Evolutionary conservation across 1,140 invertebrate genomes (phyloP).

Genomic region (Drosophila watanabei): DNA sequence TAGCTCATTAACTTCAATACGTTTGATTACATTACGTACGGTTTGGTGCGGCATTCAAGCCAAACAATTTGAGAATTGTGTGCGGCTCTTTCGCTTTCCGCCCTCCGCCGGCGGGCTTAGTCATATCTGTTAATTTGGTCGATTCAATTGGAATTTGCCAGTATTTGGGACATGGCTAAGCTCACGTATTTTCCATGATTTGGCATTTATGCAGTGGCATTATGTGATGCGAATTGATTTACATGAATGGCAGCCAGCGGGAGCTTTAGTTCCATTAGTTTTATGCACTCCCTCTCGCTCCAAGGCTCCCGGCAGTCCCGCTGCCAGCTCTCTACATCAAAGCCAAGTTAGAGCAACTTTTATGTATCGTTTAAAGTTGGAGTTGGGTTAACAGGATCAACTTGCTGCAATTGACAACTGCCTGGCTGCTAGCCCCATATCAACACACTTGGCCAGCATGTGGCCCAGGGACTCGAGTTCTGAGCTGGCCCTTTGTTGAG

Average conservation of each 20-base stretch:
- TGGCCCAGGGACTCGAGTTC: constrained; percentile 20
- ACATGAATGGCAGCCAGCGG: constrained; percentile 12
- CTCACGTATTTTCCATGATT: constrained; percentile 51
- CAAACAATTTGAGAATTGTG: constrained; percentile 54
- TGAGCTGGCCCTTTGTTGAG: constrained; percentile 35
- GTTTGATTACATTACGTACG: constrained; percentile 58
- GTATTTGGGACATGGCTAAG: constrained; percentile 39
- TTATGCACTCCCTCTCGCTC: not conserved
- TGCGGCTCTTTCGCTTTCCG: not conserved
- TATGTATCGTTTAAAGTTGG: constrained; percentile 33
- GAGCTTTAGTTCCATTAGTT: not conserved
- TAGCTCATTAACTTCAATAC: constrained; percentile 71
- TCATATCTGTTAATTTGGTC: constrained; percentile 33
- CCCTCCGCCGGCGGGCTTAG: too few species aligned
- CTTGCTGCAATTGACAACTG: constrained; percentile 43
- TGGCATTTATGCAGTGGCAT: constrained; percentile 48
- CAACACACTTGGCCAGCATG: constrained; percentile 34
- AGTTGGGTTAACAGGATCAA: constrained; percentile 19
- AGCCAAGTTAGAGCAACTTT: constrained; percentile 9
- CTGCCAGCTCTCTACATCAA: constrained; percentile 10
- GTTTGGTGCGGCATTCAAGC: constrained; percentile 38
- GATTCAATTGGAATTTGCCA: constrained; percentile 44
- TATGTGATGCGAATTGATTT: constrained; percentile 50
- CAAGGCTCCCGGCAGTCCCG: not conserved
- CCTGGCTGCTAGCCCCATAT: constrained; percentile 17